Evolutionary conservation across 1,140 invertebrate species (phyloP).

Genomic region (Archivesica marissinica): DNA sequence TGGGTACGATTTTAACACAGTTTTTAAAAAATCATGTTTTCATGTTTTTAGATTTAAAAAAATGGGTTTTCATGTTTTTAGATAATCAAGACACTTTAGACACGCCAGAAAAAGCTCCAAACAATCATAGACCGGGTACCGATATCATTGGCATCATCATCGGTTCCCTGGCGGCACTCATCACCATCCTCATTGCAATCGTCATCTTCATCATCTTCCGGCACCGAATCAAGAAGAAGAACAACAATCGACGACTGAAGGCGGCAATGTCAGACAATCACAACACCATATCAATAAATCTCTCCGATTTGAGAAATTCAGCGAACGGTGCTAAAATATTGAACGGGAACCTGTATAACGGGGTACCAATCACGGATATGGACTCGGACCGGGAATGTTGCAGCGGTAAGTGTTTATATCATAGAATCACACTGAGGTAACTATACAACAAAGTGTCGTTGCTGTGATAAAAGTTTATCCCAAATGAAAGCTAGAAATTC

Average conservation of each 20-base stretch:
- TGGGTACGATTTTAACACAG: too few relatives aligned
- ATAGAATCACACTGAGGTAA: too few relatives aligned
- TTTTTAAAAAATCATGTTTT: too few relatives aligned
- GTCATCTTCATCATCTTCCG: conserved; percentile 88
- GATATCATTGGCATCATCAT: conserved; percentile 90
- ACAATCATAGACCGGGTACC: conserved; percentile 15
- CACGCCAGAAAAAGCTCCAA: conserved; percentile 44
- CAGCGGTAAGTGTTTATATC: conserved; percentile 76
- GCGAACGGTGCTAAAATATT: conserved; percentile 76
- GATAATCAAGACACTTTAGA: too few relatives aligned
- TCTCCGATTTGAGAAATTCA: conserved; percentile 60
- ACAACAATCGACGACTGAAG: conserved; percentile 87
- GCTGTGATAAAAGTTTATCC: too few relatives aligned
- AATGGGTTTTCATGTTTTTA: too few relatives aligned
- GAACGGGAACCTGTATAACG: conserved; percentile 85
- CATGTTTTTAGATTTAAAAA: too few relatives aligned
- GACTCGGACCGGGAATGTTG: conserved; percentile 75
- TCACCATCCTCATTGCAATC: conserved; percentile 89
- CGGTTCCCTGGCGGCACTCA: conserved; percentile 90
- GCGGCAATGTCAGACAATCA: conserved; percentile 78
- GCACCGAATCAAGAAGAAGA: conserved; percentile 89
- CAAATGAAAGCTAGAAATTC: too few relatives aligned
- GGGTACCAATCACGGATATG: conserved; percentile 83
- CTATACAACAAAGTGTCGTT: too few relatives aligned
- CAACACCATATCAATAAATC: conserved; percentile 73